Evolutionary conservation across 2,888 invertebrate genomes (phyloP).

Genomic region (Hypercompe scribonia): DNA sequence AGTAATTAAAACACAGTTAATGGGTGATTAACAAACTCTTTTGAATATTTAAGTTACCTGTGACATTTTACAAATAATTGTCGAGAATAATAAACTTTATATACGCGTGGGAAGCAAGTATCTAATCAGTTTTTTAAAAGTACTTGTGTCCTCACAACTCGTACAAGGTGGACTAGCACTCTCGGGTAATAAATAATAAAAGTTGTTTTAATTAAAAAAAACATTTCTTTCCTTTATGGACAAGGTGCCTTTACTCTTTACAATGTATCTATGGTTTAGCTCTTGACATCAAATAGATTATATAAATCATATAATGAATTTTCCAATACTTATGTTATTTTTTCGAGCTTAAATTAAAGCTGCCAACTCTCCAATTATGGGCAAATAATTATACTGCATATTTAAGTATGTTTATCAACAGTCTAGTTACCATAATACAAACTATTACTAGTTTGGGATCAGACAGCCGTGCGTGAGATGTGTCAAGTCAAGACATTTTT

Average conservation of each 20-base stretch:
- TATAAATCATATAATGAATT: not conserved
- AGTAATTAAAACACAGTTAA: not conserved
- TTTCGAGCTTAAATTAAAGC: no score
- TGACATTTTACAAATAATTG: not conserved
- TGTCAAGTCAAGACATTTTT: no score
- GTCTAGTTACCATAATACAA: no score
- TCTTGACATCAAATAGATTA: not conserved
- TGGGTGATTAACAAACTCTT: not conserved
- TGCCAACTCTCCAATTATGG: not conserved
- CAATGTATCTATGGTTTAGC: not conserved
- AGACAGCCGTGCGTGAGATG: no score
- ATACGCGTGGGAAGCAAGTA: conserved; percentile 11
- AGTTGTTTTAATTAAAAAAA: conserved; percentile 1
- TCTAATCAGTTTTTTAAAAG: conserved; percentile 15
- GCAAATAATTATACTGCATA: no score
- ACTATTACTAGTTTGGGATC: no score
- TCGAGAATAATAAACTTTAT: not conserved
- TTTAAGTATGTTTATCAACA: no score
- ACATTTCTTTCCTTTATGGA: not conserved
- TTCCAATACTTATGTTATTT: no score
- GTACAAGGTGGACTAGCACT: conserved; percentile 42
- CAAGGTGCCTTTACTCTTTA: not conserved
- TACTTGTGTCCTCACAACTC: conserved; percentile 29
- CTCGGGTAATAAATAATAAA: conserved; percentile 25
- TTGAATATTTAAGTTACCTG: not conserved